Evolutionary conservation across 1,140 invertebrate genomes (phyloP).

Genomic region (Penaeus vannamei): DNA sequence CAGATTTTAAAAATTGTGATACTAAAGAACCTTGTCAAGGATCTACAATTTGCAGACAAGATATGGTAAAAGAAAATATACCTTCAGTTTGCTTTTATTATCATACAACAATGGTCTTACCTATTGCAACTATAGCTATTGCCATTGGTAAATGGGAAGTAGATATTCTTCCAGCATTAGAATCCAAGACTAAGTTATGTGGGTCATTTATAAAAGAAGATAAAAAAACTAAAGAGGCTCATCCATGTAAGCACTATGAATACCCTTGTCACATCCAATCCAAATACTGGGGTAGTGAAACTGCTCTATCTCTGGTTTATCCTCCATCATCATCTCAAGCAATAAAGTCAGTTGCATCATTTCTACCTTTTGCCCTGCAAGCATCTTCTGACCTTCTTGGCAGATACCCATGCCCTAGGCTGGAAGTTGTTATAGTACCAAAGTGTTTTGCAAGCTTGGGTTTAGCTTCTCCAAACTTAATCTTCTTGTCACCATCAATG

Average conservation of each 20-base stretch:
- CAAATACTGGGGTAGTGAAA: slow-evolving; percentile 30
- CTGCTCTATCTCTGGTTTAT: slow-evolving; percentile 32
- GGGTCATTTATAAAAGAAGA: neutral
- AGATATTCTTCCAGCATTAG: slow-evolving; percentile 4
- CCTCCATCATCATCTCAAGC: slow-evolving; percentile 29
- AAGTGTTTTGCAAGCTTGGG: slow-evolving; percentile 72
- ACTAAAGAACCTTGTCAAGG: too few species aligned
- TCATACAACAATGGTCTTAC: slow-evolving; percentile 71
- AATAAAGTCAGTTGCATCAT: slow-evolving; percentile 35
- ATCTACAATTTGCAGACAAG: neutral
- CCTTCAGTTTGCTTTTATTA: slow-evolving; percentile 69
- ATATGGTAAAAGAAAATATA: neutral
- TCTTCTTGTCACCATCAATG: slow-evolving; percentile 73
- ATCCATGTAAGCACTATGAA: slow-evolving; percentile 43
- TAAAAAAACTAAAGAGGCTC: neutral
- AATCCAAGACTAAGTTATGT: neutral
- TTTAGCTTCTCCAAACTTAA: slow-evolving; percentile 72
- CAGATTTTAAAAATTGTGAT: too few species aligned
- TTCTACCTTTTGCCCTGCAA: slow-evolving; percentile 66
- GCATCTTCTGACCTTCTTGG: slow-evolving; percentile 70
- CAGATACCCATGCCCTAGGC: slow-evolving; percentile 71
- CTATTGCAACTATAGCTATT: slow-evolving; percentile 73
- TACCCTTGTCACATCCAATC: slow-evolving; percentile 48
- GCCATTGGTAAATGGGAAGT: slow-evolving; percentile 70
- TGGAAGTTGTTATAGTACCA: slow-evolving; percentile 73